These are phyloP conservation scores for Idaea aversata DNA, from an alignment of 2,888 invertebrate species.

Conservation along the genomic window DNA sequence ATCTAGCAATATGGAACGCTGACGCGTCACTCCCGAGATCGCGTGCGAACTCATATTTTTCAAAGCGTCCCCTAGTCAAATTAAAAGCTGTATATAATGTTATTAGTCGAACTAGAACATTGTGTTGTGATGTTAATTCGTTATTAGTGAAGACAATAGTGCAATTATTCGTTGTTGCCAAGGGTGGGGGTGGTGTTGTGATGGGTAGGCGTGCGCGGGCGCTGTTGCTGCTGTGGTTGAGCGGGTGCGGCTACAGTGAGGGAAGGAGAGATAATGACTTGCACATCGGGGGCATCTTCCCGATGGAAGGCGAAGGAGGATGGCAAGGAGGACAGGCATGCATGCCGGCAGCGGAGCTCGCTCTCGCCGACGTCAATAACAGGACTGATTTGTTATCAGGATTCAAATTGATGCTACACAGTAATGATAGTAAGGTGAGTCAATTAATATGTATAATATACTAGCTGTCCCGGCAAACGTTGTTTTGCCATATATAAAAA, in stretches of 20 bases:
- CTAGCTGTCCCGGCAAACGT: too few species aligned
- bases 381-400: conserved; percentile 93
- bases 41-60: conserved; percentile 68
- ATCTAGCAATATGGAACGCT: conserved; percentile 58
- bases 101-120: conserved; percentile 71
- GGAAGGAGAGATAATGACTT: conserved; percentile 85
- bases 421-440: conserved; percentile 96
- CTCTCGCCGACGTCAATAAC: conserved; percentile 97
- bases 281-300: conserved; percentile 98
- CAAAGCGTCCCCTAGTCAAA: conserved; percentile 78
- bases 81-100: conserved; percentile 66
- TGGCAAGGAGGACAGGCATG: conserved; percentile 99
- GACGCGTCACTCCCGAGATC: conserved; percentile 50
- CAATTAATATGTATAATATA: neutral
- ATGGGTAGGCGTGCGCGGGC: conserved; percentile 39
- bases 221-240: conserved; percentile 59
- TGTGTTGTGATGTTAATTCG: conserved; percentile 64
- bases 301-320: conserved; percentile 96
- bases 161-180: conserved; percentile 76
- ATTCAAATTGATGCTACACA: conserved; percentile 93
- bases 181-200: conserved; percentile 52
- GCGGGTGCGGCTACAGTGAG: conserved; percentile 58
- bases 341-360: conserved; percentile 97
- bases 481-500: too few species aligned
- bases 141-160: conserved; percentile 73